Base-by-base conservation (phyloP, 2,797 vertebrate species). In the Enteromius afrohamiltoni region DNA sequence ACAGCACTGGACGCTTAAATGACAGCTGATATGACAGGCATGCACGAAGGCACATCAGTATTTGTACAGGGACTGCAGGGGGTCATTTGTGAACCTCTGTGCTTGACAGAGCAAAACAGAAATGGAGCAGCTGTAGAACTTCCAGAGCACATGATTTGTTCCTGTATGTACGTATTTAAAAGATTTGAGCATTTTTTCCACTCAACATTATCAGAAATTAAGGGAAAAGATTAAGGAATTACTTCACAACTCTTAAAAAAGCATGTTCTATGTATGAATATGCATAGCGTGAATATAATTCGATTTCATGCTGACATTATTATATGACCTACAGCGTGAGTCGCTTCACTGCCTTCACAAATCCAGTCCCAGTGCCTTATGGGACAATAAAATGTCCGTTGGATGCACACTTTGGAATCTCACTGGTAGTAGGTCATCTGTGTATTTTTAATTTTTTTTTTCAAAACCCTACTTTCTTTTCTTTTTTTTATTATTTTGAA, bases 21-120 rank as follows among this genome's bases (percentile, higher is more conserved):
- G 47, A 85, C 53, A 86, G 37, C 2, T 55, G 47, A 17, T 55
- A 71, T 34, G n/a, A 29, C 71, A 53, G 34, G 37, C 45, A 60
- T 68, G 73, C 21, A 62, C 8, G 23, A 60, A 16, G 10, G 49
- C 53, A 16, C 34, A 16, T 31, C 26, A 42, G 29, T 47, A 13
- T 70, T 65, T 79, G 26, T 74, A 49, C 60, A 49, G 21, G 26
- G 45, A 31, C 78, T 23, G 9, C 62, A 77, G 29, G 67, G 73
- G 77, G 60, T 83, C 6, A 60, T 84, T 60, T 79, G 45, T 75
- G 23, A 62, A 84, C 29, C 49, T 47, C 37, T 53, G 23, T 60
- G 64, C 51, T 29, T 69, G 77, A 64, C 45, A 73, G 83, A 80
- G 14, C 21, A 34, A 73, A 16, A 70, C 10, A 69, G 82, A 71